Evolutionary conservation across 2,888 invertebrate species (phyloP).

Genomic region (Diarsia brunnea): DNA sequence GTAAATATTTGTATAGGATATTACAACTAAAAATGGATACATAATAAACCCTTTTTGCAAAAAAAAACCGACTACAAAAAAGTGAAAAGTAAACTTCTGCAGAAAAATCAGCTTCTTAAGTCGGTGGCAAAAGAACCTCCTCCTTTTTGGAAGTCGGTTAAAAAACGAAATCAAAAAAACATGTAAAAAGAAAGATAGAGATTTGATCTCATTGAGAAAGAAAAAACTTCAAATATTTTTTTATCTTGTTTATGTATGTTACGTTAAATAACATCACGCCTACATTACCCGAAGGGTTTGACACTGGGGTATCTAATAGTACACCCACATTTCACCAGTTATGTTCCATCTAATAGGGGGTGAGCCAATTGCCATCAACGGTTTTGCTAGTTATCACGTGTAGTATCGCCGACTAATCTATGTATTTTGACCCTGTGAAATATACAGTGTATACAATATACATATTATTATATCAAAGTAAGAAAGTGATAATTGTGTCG

Average conservation of each 20-base stretch:
- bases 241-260: background rate
- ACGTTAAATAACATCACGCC: background rate
- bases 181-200: too few relatives aligned
- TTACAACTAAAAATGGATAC: too few relatives aligned
- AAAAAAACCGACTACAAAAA: too few relatives aligned
- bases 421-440: background rate
- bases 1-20: too few relatives aligned
- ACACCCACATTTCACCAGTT: background rate
- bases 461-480: background rate
- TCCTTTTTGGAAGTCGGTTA: too few relatives aligned
- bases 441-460: background rate
- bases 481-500: background rate
- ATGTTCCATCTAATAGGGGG: background rate
- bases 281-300: background rate
- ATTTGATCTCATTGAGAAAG: background rate
- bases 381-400: background rate
- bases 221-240: background rate
- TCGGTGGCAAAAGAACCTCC: too few relatives aligned
- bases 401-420: background rate
- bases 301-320: too few relatives aligned
- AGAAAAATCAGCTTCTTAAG: too few relatives aligned
- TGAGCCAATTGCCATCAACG: background rate
- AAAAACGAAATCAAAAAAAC: too few relatives aligned
- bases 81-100: too few relatives aligned
- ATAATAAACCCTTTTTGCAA: too few relatives aligned